Evolutionary conservation across 92 coral and sea anemone species (phyloP).

Genomic region (Parazoanthus atlanticus): DNA sequence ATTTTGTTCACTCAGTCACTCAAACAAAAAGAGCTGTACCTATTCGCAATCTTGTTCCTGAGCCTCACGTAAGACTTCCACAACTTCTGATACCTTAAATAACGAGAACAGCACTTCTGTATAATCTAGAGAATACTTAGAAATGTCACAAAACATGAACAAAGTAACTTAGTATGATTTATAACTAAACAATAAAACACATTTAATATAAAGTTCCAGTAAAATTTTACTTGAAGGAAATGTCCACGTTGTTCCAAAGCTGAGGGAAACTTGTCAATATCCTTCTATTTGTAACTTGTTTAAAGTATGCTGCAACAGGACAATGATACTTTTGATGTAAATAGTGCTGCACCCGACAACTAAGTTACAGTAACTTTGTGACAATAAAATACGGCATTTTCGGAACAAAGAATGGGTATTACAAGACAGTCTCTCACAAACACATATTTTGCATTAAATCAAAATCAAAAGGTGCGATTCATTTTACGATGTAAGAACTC

Average conservation of each 20-base stretch:
- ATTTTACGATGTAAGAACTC: no score
- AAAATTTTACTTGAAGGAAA: neutral
- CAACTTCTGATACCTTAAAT: slow-evolving; percentile 81
- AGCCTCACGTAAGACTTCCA: slow-evolving; percentile 77
- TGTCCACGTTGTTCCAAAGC: neutral
- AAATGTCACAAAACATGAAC: neutral
- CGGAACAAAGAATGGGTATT: no score
- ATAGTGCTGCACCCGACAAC: neutral
- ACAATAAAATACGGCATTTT: no score
- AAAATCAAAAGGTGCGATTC: no score
- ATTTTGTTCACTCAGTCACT: neutral
- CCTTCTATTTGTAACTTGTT: neutral
- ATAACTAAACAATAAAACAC: neutral
- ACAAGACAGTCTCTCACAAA: no score
- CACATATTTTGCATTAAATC: no score
- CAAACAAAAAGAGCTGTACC: slow-evolving; percentile 44
- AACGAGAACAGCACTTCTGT: neutral
- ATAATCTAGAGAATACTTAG: neutral
- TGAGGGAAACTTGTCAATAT: neutral
- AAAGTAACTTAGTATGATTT: neutral
- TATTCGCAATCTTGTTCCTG: slow-evolving; percentile 75
- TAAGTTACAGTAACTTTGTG: no score
- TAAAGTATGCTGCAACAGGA: neutral
- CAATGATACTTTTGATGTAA: neutral
- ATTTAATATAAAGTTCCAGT: no score